Evolutionary conservation across 2,113 vertebrate species (phyloP).

Genomic region (Picathartes gymnocephalus): DNA sequence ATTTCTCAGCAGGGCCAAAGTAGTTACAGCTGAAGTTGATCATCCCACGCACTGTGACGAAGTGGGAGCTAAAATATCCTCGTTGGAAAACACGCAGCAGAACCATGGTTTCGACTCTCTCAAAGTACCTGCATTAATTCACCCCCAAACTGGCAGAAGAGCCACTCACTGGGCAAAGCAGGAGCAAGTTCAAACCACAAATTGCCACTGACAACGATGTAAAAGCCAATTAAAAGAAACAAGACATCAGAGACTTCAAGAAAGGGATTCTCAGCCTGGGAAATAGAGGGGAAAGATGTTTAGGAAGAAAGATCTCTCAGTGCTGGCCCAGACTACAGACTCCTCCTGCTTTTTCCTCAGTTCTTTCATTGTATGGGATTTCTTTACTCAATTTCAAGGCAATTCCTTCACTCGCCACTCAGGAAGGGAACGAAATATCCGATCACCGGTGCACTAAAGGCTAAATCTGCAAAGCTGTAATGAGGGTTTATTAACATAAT

Average conservation of each 20-base stretch:
- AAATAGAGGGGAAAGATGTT: background rate
- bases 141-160: background rate
- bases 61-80: fast-evolving
- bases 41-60: background rate
- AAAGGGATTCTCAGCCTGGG: background rate
- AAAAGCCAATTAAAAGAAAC: background rate
- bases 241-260: background rate
- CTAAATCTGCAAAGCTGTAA: background rate
- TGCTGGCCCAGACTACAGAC: background rate
- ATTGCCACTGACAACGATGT: fast-evolving
- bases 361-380: background rate
- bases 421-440: background rate
- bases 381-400: background rate
- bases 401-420: background rate
- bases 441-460: background rate
- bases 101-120: fast-evolving
- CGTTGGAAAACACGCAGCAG: background rate
- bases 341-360: background rate
- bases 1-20: background rate
- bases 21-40: background rate
- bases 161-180: background rate
- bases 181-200: background rate
- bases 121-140: too few relatives aligned
- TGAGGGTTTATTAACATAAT: slow-evolving; percentile 50
- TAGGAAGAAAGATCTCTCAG: background rate